Evolutionary conservation across 2,797 vertebrate species (phyloP), one percentile per base, ranked within the genome.

Genomic region (Fistularia commersonii): DNA sequence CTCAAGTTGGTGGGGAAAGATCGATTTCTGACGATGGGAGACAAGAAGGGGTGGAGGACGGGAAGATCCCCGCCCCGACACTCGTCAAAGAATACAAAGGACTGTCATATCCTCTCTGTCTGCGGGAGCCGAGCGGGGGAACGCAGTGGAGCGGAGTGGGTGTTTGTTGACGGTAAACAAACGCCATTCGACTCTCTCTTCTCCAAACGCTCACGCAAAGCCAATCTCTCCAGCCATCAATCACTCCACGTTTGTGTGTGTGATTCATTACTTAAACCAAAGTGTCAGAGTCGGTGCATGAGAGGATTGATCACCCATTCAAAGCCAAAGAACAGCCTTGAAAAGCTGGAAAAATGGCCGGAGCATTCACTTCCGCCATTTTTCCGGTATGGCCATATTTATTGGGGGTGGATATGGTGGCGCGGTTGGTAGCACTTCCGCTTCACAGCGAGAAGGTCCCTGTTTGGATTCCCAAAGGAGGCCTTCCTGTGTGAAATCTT

Each of bases 51-150:
- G 43, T 37, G 57, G 46, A 63, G 57, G 62, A 64, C 12, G 12
- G 68, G 61, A 50, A 58, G 71, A 76, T 69, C 72, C 73, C 48
- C 11, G 7, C 60, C 70, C 45, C 47, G 59, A 72, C 57, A 64
- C 53, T 65, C 41, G 12, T 74, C 66, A 72, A 53, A 59, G 80
- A 74, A 74, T 70, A 83, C 76, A 68, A 74, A 80, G 74, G 54
- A 61, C 50, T 72, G 71, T 77, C 66, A 76, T 70, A 76, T 78
- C 64, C 44, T 66, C 69, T 49, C 53, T 7, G 5, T 37, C 67
- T 51, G 41, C 46, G 31, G 60, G 10, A 49, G 53, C 46, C 47
- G 61, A 69, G 56, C 7, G 43, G 62, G 7, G 50, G 74, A 59
- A 64, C 36, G 54, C 66, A 60, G n/a, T 7, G 8, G 65, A 70